Percentiles rank a stretch among this genome's conserved stretches.
These are phyloP conservation scores for Platalea minor DNA, from an alignment of 2,797 vertebrate species.

Conservation along the genomic window DNA sequence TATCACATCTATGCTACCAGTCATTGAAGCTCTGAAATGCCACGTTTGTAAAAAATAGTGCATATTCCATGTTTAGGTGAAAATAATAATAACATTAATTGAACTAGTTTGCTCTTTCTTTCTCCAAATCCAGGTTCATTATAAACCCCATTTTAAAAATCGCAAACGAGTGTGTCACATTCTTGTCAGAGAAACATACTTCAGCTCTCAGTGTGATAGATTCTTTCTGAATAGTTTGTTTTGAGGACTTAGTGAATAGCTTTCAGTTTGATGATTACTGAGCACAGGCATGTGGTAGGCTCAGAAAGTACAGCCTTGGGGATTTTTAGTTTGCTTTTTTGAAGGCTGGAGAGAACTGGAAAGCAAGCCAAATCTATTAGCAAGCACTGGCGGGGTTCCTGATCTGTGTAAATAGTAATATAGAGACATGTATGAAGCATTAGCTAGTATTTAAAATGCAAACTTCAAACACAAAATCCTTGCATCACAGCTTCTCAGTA, in stretches of 20 bases:
- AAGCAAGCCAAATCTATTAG: background rate
- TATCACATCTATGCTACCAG: fast-evolving
- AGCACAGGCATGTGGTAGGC: background rate
- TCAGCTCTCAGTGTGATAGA: background rate
- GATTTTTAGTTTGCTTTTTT: background rate
- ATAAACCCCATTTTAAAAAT: background rate
- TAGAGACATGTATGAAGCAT: background rate
- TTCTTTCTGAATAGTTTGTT: background rate
- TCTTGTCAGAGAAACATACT: background rate
- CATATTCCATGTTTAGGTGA: background rate
- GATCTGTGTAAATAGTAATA: background rate
- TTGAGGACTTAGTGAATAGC: background rate
- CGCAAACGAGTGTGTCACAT: background rate
- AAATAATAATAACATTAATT: background rate
- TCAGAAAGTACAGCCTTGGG: background rate
- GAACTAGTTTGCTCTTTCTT: background rate
- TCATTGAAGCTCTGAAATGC: background rate
- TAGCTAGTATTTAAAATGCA: background rate
- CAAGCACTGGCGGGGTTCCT: background rate
- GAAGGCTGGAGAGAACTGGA: background rate
- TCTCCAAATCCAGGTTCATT: background rate
- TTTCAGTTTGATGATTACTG: background rate
- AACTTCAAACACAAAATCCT: background rate
- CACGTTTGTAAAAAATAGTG: background rate
- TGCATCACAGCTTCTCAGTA: background rate